These are phyloP conservation scores for Drosophila punjabiensis DNA, from an alignment of 1,140 invertebrate genomes.

Conservation along the genomic window DNA sequence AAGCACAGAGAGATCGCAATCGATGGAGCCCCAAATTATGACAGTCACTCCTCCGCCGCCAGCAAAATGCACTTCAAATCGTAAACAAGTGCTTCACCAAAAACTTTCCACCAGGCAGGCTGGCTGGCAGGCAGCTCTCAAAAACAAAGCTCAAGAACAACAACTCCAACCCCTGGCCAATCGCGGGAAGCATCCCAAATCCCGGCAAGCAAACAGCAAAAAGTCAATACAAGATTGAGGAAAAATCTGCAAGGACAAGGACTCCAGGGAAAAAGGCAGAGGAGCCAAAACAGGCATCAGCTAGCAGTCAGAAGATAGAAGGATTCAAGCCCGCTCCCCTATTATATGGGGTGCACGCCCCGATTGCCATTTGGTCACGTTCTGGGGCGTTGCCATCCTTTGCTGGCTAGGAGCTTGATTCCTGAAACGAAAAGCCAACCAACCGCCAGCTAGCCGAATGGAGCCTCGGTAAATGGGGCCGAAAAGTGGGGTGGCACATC, in stretches of 20 bases:
- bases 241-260: constrained; percentile 33
- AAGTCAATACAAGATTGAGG: constrained; percentile 54
- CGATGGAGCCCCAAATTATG: constrained; percentile 70
- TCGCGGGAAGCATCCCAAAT: constrained; percentile 16
- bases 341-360: constrained; percentile 60
- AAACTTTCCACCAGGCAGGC: constrained; percentile 56
- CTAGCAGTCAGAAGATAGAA: neutral
- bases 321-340: constrained; percentile 13
- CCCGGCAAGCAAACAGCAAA: constrained; percentile 25
- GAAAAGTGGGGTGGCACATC: constrained; percentile 17
- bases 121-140: constrained; percentile 31
- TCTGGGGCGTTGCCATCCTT: constrained; percentile 64
- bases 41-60: constrained; percentile 33
- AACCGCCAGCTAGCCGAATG: constrained; percentile 56
- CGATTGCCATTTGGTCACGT: constrained; percentile 73
- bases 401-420: constrained; percentile 47
- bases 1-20: constrained; percentile 48
- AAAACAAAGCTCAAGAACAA: constrained; percentile 57
- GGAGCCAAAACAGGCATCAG: no score
- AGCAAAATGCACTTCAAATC: constrained; percentile 72
- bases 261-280: constrained; percentile 8
- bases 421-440: constrained; percentile 48
- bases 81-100: constrained; percentile 76
- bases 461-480: constrained; percentile 29
- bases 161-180: constrained; percentile 8